phyloP scores from a whole-genome alignment of 2,888 invertebrate species.

The Macaria liturata region DNA sequence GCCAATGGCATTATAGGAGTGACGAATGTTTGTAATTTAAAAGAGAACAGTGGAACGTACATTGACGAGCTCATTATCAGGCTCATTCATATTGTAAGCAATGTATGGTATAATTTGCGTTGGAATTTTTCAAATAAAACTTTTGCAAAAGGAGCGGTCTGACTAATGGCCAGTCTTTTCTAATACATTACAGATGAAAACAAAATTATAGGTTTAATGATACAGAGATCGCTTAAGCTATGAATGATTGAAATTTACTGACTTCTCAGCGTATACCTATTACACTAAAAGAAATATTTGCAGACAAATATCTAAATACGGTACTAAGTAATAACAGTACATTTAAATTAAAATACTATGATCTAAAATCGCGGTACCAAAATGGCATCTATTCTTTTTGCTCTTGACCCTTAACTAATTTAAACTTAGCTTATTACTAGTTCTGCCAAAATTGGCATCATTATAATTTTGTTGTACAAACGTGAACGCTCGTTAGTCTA shows the following conservation, averaged over 20 bases:
- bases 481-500: constrained; percentile 16
- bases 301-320: too few species aligned
- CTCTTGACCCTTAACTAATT: too few species aligned
- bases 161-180: constrained; percentile 15
- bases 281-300: too few species aligned
- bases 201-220: constrained; percentile 11
- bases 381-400: too few species aligned
- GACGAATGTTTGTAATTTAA: constrained; percentile 25
- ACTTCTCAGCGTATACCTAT: too few species aligned
- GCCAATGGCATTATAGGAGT: constrained; percentile 9
- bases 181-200: constrained; percentile 11
- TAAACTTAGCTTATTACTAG: too few species aligned
- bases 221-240: too few species aligned
- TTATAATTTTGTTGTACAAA: constrained; percentile 9
- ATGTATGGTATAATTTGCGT: constrained; percentile 23
- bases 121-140: constrained; percentile 17
- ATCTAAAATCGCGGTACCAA: too few species aligned
- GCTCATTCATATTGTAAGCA: constrained; percentile 16
- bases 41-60: constrained; percentile 22
- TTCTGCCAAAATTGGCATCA: background rate
- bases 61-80: constrained; percentile 25
- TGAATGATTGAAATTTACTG: too few species aligned
- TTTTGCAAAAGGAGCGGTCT: constrained; percentile 18
- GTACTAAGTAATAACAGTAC: too few species aligned
- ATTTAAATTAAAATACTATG: too few species aligned